A percentile compares a stretch with the other conserved stretches of the same genome.
phyloP scores from a whole-genome alignment of 30 jellyfish, hydroid and myxozoan genomes.

The Aurelia sp. region DNA sequence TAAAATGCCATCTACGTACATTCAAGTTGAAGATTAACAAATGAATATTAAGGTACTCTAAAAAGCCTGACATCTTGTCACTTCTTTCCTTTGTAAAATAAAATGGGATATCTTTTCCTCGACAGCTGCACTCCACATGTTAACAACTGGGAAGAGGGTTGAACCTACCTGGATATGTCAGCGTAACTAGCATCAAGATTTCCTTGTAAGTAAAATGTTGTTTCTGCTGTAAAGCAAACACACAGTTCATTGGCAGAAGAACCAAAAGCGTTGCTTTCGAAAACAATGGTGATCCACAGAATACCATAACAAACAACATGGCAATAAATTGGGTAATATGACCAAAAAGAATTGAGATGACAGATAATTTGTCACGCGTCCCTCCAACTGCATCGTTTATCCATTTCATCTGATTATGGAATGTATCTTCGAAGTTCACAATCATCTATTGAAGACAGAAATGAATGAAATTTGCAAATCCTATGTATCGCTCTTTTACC shows the following conservation, averaged over 20 bases:
- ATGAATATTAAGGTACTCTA: too few species aligned
- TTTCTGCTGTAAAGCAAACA: conserved; percentile 67
- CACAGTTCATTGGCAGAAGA: conserved; percentile 81
- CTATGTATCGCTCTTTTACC: too few species aligned
- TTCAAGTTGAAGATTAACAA: too few species aligned
- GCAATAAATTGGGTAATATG: conserved; percentile 61
- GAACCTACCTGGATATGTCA: conserved; percentile 81
- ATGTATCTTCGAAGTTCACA: conserved; percentile 66
- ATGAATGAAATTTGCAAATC: background rate
- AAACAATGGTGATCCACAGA: conserved; percentile 71
- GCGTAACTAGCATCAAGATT: conserved; percentile 59
- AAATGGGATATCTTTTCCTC: too few species aligned
- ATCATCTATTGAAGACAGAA: conserved; percentile 64
- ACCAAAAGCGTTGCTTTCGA: conserved; percentile 66
- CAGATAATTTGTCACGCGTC: conserved; percentile 83
- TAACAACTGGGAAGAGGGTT: too few species aligned
- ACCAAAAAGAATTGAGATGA: conserved; percentile 77
- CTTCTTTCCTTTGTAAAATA: too few species aligned
- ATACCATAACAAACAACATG: conserved; percentile 56
- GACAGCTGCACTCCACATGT: too few species aligned
- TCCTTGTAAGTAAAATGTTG: conserved; percentile 78
- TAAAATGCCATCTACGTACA: too few species aligned
- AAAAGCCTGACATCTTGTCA: too few species aligned
- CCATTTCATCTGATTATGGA: conserved; percentile 90
- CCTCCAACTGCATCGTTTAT: conserved; percentile 90